Percentiles rank a stretch among this genome's conserved stretches.
Evolutionary conservation across 2,888 invertebrate genomes (phyloP).

Genomic region (Caenorhabditis afra): DNA sequence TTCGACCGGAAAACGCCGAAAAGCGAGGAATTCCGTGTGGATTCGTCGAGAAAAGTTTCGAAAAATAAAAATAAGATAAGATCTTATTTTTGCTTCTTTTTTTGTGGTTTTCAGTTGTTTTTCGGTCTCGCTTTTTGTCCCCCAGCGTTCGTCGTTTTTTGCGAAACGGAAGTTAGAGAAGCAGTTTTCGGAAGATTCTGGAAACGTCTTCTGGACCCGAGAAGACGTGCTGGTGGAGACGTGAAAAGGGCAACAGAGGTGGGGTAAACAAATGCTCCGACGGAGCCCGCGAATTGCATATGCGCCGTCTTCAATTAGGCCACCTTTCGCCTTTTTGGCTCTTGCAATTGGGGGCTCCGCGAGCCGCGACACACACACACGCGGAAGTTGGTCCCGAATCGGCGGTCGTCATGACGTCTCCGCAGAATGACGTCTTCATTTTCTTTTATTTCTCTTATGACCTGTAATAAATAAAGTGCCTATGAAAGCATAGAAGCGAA

Average conservation of each 20-base stretch:
- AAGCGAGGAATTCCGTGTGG: too few species aligned
- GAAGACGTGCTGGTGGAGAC: constrained; percentile 8
- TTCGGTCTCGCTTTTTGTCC: too few species aligned
- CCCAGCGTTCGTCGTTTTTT: constrained; percentile 3
- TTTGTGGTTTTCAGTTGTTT: too few species aligned
- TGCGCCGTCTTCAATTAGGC: constrained; percentile 31
- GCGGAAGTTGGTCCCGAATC: constrained; percentile 9
- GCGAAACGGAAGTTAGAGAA: neutral
- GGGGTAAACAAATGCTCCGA: constrained; percentile 24
- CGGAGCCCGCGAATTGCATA: constrained; percentile 15
- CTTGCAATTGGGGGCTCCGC: constrained; percentile 8
- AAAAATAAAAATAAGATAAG: too few species aligned
- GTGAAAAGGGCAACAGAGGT: constrained; percentile 38
- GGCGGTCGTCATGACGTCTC: constrained; percentile 17
- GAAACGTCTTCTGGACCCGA: neutral
- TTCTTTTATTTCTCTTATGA: neutral
- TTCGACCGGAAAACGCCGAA: too few species aligned
- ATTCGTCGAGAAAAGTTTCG: too few species aligned
- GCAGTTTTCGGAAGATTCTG: neutral
- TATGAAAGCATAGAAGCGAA: neutral
- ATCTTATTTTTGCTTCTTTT: too few species aligned
- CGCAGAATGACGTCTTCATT: neutral
- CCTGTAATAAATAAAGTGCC: neutral
- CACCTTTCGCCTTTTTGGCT: constrained; percentile 1
- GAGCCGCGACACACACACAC: too few species aligned